A percentile compares a stretch with the other conserved stretches of the same genome.
Conservation (phyloP, 2,888 invertebrate species). For the Orchesellides sinensis region DNA sequence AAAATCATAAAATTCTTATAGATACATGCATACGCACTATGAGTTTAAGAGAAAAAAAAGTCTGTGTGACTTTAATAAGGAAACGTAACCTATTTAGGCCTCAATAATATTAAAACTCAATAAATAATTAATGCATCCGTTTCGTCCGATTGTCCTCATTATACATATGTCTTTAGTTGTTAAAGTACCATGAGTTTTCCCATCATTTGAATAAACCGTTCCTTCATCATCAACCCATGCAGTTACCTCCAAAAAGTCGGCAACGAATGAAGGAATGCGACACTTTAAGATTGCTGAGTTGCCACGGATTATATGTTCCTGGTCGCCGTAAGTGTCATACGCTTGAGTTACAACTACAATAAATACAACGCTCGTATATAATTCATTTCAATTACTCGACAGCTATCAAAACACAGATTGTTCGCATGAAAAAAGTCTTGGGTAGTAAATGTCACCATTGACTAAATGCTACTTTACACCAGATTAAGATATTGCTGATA, state of each 20-base stretch:
- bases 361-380: no score
- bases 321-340: conserved; percentile 94
- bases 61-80: neutral
- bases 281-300: conserved; percentile 95
- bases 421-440: no score
- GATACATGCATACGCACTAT: neutral
- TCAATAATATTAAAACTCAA: neutral
- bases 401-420: no score
- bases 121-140: conserved; percentile 12
- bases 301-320: conserved; percentile 95
- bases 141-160: conserved; percentile 51
- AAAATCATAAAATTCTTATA: neutral
- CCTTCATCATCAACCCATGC: conserved; percentile 91
- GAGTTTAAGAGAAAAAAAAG: neutral
- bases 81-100: neutral
- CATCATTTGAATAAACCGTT: conserved; percentile 82
- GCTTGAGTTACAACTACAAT: conserved; percentile 93
- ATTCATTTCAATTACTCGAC: no score
- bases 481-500: no score
- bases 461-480: no score
- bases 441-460: no score
- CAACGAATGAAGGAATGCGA: conserved; percentile 90
- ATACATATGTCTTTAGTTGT: neutral
- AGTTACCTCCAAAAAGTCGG: conserved; percentile 89
- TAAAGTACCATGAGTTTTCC: conserved; percentile 45